phyloP scores from a whole-genome alignment of 2,888 invertebrate species.

The Isotomurus palustris region DNA sequence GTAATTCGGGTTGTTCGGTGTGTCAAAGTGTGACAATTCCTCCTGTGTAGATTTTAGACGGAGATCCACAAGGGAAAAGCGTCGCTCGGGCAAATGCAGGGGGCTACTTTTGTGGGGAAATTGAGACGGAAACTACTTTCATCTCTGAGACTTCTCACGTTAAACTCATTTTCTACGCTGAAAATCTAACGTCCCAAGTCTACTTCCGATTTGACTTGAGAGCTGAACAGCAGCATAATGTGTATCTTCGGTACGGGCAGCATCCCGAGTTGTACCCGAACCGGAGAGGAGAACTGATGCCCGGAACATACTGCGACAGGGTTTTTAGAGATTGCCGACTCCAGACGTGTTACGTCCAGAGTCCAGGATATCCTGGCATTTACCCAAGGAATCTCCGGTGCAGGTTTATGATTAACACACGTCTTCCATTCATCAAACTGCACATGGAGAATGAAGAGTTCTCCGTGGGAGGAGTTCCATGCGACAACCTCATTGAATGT shows the following conservation, averaged over 20 bases:
- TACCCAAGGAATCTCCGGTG: constrained; percentile 87
- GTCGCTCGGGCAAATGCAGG: constrained; percentile 75
- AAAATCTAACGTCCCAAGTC: constrained; percentile 88
- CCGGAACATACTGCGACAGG: constrained; percentile 62
- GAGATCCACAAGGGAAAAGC: constrained; percentile 63
- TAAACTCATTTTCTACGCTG: constrained; percentile 83
- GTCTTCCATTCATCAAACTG: constrained; percentile 81
- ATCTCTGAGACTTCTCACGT: constrained; percentile 92
- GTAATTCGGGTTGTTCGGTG: too few relatives aligned
- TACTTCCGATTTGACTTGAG: constrained; percentile 81
- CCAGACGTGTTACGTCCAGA: constrained; percentile 90
- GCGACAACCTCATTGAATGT: constrained; percentile 88
- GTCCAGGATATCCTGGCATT: constrained; percentile 86
- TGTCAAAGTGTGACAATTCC: too few relatives aligned
- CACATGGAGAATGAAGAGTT: constrained; percentile 91
- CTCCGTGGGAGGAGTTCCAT: constrained; percentile 67
- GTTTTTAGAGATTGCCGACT: constrained; percentile 69
- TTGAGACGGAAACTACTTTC: constrained; percentile 88
- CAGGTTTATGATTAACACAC: constrained; percentile 82
- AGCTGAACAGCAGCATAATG: constrained; percentile 86
- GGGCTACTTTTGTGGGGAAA: constrained; percentile 90
- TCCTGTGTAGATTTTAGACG: constrained; percentile 72
- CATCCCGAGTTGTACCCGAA: constrained; percentile 90
- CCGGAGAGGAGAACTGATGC: constrained; percentile 77
- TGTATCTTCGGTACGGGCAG: constrained; percentile 84